A percentile compares a stretch with the other conserved stretches of the same genome.
Conservation (phyloP, 2,888 invertebrate species). For the Xestia xanthographa region DNA sequence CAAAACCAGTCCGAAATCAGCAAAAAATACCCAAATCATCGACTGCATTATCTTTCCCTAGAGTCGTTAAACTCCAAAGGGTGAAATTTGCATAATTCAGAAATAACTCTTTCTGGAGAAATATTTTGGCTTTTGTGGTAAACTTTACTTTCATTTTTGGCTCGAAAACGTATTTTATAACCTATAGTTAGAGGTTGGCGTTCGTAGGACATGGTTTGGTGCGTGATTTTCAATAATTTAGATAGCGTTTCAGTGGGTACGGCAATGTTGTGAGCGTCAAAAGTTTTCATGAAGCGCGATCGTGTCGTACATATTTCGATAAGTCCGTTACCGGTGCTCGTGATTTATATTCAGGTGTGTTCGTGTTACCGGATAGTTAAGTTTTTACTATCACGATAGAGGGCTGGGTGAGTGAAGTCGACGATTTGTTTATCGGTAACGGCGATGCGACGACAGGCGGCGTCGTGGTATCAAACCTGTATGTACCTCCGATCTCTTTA, state of each 20-base stretch:
- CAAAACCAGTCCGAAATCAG: constrained; percentile 76
- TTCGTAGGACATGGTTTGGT: constrained; percentile 70
- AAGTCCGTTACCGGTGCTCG: constrained; percentile 83
- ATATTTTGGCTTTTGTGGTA: constrained; percentile 88
- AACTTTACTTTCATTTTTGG: constrained; percentile 82
- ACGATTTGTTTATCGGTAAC: constrained; percentile 87
- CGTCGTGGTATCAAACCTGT: constrained; percentile 84
- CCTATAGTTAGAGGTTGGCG: constrained; percentile 71
- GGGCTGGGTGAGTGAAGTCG: constrained; percentile 82
- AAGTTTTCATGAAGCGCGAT: constrained; percentile 80
- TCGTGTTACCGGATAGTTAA: constrained; percentile 89
- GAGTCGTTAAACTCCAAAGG: constrained; percentile 74
- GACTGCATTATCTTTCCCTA: constrained; percentile 73
- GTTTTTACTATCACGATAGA: constrained; percentile 88
- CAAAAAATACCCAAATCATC: constrained; percentile 80
- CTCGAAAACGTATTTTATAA: constrained; percentile 67
- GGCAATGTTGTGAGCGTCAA: constrained; percentile 73
- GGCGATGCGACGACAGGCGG: constrained; percentile 85
- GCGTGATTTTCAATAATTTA: constrained; percentile 78
- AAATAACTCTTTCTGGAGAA: constrained; percentile 78
- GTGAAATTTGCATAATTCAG: constrained; percentile 84
- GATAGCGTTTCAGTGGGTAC: constrained; percentile 44
- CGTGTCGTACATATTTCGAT: constrained; percentile 87
- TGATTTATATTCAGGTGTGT: constrained; percentile 88
- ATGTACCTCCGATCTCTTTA: constrained; percentile 85